phyloP scores from a whole-genome alignment of 2,888 invertebrate genomes.

The Megamerina dolium region DNA sequence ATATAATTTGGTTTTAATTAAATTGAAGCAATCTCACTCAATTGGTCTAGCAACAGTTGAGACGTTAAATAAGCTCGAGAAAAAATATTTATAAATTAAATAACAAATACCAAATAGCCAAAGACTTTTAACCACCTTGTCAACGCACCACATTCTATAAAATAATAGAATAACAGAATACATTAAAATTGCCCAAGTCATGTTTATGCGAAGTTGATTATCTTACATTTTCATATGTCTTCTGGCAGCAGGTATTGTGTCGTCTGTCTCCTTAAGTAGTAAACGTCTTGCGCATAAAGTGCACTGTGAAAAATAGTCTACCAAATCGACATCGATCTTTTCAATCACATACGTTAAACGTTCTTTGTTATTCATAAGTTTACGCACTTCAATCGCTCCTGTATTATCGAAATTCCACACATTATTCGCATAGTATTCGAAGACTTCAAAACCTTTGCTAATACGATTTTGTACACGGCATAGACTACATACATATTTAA shows the following conservation, averaged over 20 bases:
- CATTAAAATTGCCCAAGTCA: background rate
- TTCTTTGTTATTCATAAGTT: conserved; percentile 61
- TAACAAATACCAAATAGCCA: conserved; percentile 61
- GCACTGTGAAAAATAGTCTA: conserved; percentile 77
- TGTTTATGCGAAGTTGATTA: too few relatives aligned
- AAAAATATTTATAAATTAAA: conserved; percentile 35
- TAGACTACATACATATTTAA: conserved; percentile 53
- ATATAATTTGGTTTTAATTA: too few relatives aligned
- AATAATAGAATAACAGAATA: conserved; percentile 21
- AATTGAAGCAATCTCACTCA: too few relatives aligned
- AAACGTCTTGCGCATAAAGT: conserved; percentile 71
- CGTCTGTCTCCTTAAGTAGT: conserved; percentile 76
- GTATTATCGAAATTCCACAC: conserved; percentile 84
- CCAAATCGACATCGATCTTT: conserved; percentile 61
- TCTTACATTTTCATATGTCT: conserved; percentile 75
- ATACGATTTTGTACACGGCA: conserved; percentile 78
- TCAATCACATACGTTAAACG: conserved; percentile 63
- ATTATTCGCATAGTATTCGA: conserved; percentile 88
- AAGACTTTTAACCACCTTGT: conserved; percentile 63
- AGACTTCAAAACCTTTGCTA: conserved; percentile 78
- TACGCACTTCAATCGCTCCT: conserved; percentile 56
- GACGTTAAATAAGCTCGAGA: conserved; percentile 24
- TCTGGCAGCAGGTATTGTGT: conserved; percentile 71
- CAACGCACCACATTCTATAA: conserved; percentile 83
- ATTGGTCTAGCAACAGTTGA: conserved; percentile 18